Percentiles rank a stretch among this genome's conserved stretches.
phyloP scores from a whole-genome alignment of 2,888 invertebrate species.

The Lycia hirtaria region DNA sequence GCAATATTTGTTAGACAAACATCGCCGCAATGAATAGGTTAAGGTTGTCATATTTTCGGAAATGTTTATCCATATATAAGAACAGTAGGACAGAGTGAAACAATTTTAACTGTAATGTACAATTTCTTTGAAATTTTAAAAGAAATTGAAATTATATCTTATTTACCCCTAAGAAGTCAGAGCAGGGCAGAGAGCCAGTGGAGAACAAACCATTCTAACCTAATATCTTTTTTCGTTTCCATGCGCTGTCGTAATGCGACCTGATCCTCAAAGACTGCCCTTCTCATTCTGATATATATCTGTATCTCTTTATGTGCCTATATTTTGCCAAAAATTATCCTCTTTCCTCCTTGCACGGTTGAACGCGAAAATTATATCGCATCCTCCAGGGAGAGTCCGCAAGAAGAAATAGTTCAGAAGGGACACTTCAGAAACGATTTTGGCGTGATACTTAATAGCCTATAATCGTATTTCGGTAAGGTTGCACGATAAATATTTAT shows the following conservation, averaged over 20 bases:
- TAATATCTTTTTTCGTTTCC: background rate
- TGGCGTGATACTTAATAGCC: constrained; percentile 1
- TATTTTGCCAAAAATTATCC: constrained; percentile 31
- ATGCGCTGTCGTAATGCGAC: background rate
- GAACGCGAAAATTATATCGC: constrained; percentile 33
- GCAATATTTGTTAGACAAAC: too few species aligned
- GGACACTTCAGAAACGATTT: constrained; percentile 4
- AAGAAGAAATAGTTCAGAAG: constrained; percentile 8
- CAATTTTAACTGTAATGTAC: too few species aligned
- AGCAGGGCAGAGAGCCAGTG: too few species aligned
- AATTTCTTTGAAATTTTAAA: too few species aligned
- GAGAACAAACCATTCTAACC: too few species aligned
- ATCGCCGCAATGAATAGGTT: too few species aligned
- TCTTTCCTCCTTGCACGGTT: constrained; percentile 33
- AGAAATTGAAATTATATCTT: too few species aligned
- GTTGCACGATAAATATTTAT: constrained; percentile 4
- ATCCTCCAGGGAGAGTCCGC: background rate
- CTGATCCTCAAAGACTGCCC: constrained; percentile 15
- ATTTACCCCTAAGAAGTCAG: too few species aligned
- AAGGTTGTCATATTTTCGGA: too few species aligned
- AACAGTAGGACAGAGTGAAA: too few species aligned
- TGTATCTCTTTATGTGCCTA: constrained; percentile 3
- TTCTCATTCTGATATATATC: constrained; percentile 8
- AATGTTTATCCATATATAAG: too few species aligned
- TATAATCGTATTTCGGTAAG: background rate